Conservation (phyloP, 2,113 vertebrate genomes). For the Pavo muticus region DNA sequence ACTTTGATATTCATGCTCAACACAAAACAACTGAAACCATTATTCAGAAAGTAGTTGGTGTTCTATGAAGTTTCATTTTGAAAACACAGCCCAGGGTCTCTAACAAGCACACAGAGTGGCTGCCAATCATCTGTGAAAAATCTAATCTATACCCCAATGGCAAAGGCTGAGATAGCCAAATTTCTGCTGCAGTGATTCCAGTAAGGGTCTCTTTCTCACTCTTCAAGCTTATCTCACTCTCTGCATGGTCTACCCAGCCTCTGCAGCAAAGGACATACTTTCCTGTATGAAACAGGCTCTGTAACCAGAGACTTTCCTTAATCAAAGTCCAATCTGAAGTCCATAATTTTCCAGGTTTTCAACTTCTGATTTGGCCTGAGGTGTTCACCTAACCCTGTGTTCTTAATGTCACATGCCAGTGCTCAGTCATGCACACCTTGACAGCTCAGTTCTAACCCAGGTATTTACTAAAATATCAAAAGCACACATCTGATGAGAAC, state of each 20-base stretch:
- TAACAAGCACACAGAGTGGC: constrained; percentile 6
- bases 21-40: neutral
- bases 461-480: neutral
- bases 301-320: neutral
- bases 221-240: neutral
- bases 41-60: constrained; percentile 38
- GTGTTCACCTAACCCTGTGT: neutral
- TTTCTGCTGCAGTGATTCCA: neutral
- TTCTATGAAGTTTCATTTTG: neutral
- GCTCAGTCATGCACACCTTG: too few species aligned
- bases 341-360: neutral
- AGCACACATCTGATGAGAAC: neutral
- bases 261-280: rapidly evolving
- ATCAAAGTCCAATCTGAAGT: neutral
- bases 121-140: constrained; percentile 38
- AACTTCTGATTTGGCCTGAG: neutral
- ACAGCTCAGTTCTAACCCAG: neutral
- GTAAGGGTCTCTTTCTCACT: rapidly evolving
- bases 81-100: neutral
- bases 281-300: neutral
- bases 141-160: neutral
- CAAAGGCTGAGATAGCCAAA: constrained; percentile 7
- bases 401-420: neutral
- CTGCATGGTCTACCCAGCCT: neutral
- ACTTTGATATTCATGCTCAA: neutral